Conservation (phyloP, 2,797 vertebrate species). For the Poecilia gillii region DNA sequence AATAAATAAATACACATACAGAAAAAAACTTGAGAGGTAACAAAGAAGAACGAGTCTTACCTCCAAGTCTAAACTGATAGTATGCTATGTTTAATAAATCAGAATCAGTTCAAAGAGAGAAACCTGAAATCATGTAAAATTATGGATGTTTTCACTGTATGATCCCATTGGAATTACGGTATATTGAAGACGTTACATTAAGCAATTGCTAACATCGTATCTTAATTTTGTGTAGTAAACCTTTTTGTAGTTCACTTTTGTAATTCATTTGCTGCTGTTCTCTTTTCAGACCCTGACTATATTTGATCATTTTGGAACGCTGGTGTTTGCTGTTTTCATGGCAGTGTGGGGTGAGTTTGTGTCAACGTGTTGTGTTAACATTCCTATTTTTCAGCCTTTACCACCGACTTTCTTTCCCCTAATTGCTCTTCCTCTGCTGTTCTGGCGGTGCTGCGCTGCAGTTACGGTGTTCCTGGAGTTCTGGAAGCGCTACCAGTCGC, state of each 20-base stretch:
- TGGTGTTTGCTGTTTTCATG: constrained; percentile 97
- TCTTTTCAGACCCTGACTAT: constrained; percentile 89
- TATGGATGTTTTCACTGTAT: not conserved
- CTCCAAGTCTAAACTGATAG: not conserved
- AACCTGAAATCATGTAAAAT: not conserved
- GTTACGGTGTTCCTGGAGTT: constrained; percentile 94
- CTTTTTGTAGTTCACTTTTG: not conserved
- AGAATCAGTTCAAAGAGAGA: not conserved
- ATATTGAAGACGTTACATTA: not conserved
- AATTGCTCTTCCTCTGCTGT: not conserved
- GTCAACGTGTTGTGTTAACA: not conserved
- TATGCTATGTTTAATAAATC: not conserved
- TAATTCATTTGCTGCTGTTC: not conserved
- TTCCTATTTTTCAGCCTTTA: not conserved
- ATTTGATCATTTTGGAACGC: constrained; percentile 95
- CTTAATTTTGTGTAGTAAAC: not conserved
- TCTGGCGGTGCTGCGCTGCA: constrained; percentile 53
- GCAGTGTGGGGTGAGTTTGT: constrained; percentile 91
- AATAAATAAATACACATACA: not conserved
- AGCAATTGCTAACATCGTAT: not conserved
- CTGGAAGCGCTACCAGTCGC: constrained; percentile 92
- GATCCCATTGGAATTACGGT: not conserved
- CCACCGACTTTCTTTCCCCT: not conserved
- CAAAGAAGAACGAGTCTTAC: not conserved
- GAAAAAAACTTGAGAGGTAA: not conserved